Percentiles rank a stretch among this genome's conserved stretches.
Evolutionary conservation across 2,888 invertebrate genomes (phyloP).

Genomic region (Drosophila mimica): DNA sequence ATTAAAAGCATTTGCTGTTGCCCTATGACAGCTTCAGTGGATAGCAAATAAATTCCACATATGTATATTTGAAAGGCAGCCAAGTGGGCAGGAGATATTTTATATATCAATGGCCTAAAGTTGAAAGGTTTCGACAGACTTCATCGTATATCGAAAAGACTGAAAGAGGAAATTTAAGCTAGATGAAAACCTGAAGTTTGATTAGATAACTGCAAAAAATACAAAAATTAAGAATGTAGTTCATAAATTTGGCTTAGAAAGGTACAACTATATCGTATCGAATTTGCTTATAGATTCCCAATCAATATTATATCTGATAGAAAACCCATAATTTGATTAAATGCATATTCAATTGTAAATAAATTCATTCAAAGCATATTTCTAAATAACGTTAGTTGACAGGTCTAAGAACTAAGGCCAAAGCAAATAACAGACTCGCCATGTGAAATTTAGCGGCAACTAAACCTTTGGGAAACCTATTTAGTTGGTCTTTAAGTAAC

Average conservation of each 20-base stretch:
- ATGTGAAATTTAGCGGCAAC: conserved; percentile 1
- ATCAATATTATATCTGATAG: not conserved
- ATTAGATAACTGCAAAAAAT: not conserved
- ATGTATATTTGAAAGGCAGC: conserved; percentile 35
- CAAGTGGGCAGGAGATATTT: conserved; percentile 14
- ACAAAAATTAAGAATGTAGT: not conserved
- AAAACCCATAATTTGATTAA: not conserved
- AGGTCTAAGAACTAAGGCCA: not conserved
- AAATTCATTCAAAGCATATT: not conserved
- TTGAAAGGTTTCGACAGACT: conserved; percentile 5
- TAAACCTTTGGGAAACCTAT: conserved; percentile 11
- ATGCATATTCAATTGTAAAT: not conserved
- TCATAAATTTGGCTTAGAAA: not conserved
- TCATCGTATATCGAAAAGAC: not conserved
- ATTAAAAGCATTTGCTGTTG: conserved; percentile 37
- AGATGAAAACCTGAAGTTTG: not conserved
- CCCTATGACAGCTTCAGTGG: conserved; percentile 23
- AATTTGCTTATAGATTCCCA: not conserved
- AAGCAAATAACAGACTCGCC: not conserved
- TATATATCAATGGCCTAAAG: conserved; percentile 4
- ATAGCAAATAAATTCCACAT: conserved; percentile 27
- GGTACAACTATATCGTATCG: not conserved
- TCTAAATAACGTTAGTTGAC: not conserved
- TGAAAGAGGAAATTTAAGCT: not conserved
- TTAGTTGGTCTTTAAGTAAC: conserved; percentile 34